Percentiles rank a stretch among this genome's conserved stretches.
These are phyloP conservation scores for Byasa hedistus DNA, from an alignment of 2,888 invertebrate species.

Conservation along the genomic window DNA sequence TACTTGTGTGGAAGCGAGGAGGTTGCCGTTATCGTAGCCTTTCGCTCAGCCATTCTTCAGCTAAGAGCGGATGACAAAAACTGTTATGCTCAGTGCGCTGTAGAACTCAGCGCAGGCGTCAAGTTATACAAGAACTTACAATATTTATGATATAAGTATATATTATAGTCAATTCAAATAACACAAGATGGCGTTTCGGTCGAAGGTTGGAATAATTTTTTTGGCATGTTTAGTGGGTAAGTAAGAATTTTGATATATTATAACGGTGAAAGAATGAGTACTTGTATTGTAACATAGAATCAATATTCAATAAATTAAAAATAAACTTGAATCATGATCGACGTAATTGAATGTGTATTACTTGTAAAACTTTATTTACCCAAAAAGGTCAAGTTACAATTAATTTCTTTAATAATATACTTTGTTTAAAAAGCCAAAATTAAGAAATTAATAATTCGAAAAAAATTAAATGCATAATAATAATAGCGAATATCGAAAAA, in stretches of 20 bases:
- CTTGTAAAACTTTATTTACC: too few species aligned
- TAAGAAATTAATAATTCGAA: not conserved
- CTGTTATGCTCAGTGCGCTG: constrained; percentile 70
- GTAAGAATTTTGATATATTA: constrained; percentile 38
- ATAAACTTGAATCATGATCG: too few species aligned
- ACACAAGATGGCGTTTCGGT: constrained; percentile 68
- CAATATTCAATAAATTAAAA: not conserved
- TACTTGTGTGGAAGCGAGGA: constrained; percentile 49
- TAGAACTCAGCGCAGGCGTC: constrained; percentile 68
- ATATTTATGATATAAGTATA: constrained; percentile 53
- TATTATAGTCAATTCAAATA: constrained; percentile 46
- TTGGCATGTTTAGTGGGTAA: constrained; percentile 68
- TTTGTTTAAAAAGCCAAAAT: not conserved
- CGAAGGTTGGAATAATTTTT: constrained; percentile 56
- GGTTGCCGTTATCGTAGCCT: constrained; percentile 58
- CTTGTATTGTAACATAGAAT: not conserved
- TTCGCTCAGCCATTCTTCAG: constrained; percentile 63
- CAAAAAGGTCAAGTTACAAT: too few species aligned
- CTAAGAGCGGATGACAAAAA: constrained; percentile 72
- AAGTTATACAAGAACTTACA: constrained; percentile 57
- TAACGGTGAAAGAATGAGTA: constrained; percentile 31
- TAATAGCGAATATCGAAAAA: too few species aligned
- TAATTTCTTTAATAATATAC: too few species aligned
- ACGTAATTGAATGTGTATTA: too few species aligned
- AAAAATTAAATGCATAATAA: too few species aligned